A percentile compares a stretch with the other conserved stretches of the same genome.
phyloP scores from a whole-genome alignment of 1,140 invertebrate genomes.

The Episyrphus balteatus region DNA sequence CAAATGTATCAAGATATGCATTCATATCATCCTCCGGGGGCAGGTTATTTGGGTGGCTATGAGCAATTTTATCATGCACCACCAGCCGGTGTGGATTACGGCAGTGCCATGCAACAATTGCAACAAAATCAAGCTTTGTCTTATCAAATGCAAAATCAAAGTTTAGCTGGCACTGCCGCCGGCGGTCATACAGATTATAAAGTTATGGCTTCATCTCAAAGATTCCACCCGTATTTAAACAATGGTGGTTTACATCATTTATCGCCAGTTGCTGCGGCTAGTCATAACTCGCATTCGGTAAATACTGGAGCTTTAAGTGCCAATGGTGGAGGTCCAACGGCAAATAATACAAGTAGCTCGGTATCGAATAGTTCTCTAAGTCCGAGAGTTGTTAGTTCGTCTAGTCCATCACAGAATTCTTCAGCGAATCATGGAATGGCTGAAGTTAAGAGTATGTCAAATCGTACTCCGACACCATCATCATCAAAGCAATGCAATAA shows the following conservation, averaged over 20 bases:
- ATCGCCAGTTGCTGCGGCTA: not conserved
- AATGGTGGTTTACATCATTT: not conserved
- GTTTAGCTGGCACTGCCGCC: too few species aligned
- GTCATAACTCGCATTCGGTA: not conserved
- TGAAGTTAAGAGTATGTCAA: conserved; percentile 22
- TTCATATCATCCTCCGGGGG: conserved; percentile 35
- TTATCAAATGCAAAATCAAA: too few species aligned
- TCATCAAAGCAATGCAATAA: conserved; percentile 67
- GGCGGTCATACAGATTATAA: too few species aligned
- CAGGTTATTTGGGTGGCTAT: conserved; percentile 27
- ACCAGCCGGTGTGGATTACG: conserved; percentile 14
- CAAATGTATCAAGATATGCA: not conserved
- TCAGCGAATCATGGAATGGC: conserved; percentile 26
- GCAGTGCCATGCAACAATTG: not conserved
- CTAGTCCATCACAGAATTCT: conserved; percentile 26
- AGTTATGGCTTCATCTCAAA: too few species aligned
- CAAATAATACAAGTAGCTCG: conserved; percentile 5
- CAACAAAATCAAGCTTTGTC: not conserved
- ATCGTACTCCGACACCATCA: conserved; percentile 49
- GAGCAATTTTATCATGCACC: conserved; percentile 32
- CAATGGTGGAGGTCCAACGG: not conserved
- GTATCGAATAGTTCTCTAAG: conserved; percentile 25
- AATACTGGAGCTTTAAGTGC: not conserved
- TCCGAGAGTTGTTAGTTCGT: conserved; percentile 33
- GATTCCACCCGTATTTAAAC: not conserved